A percentile compares a stretch with the other conserved stretches of the same genome.
These are phyloP conservation scores for Drosophila ambigua DNA, from an alignment of 1,140 invertebrate genomes.

Conservation along the genomic window DNA sequence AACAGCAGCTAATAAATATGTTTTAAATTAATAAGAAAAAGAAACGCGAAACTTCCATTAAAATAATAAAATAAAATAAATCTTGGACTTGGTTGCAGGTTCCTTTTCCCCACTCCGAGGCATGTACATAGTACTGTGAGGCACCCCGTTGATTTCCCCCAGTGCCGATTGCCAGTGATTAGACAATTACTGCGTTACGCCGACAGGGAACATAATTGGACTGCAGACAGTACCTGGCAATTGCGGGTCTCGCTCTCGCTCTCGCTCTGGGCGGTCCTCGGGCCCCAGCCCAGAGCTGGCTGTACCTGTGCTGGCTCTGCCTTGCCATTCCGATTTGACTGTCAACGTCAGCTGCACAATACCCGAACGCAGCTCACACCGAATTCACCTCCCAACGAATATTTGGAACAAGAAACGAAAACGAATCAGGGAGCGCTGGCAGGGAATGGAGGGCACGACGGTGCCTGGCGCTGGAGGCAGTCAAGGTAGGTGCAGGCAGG, in stretches of 20 bases:
- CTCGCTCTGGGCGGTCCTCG: no score
- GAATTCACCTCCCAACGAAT: slow-evolving; percentile 9
- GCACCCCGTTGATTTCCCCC: neutral
- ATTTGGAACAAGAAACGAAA: neutral
- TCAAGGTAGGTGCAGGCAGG: neutral
- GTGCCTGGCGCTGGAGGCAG: neutral
- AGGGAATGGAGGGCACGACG: no score
- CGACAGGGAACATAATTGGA: slow-evolving; percentile 59
- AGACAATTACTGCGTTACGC: slow-evolving; percentile 56
- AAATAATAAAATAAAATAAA: no score
- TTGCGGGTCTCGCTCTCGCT: neutral
- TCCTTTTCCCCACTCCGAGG: no score
- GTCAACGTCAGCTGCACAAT: slow-evolving; percentile 28
- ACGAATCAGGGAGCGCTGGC: neutral
- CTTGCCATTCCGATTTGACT: slow-evolving; percentile 17
- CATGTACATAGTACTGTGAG: no score
- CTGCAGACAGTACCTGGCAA: slow-evolving; percentile 12
- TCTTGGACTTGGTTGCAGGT: no score
- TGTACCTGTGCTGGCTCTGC: neutral
- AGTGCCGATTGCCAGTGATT: slow-evolving; percentile 38
- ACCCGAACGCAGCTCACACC: neutral
- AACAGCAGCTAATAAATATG: no score
- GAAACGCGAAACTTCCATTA: no score
- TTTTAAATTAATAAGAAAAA: no score
- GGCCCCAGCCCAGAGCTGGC: no score